phyloP scores from a whole-genome alignment of 2,113 vertebrate species.

The Poecile atricapillus region DNA sequence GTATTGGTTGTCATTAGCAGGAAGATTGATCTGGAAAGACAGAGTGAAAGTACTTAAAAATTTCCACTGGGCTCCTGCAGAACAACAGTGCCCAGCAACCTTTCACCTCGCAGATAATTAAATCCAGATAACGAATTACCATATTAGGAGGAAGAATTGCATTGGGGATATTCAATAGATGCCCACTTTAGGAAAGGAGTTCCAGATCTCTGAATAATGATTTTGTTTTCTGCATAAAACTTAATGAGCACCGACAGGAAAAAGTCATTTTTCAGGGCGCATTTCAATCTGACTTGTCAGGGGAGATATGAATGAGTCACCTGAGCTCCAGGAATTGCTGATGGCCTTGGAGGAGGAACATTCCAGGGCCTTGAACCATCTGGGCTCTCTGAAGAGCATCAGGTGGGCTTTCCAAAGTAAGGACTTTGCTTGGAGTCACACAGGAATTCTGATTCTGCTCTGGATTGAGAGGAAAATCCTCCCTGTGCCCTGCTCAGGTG shows the following conservation, averaged over 20 bases:
- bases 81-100: constrained; percentile 71
- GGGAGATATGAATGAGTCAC: constrained; percentile 14
- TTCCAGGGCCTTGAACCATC: neutral
- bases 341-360: neutral
- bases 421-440: neutral
- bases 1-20: constrained; percentile 85
- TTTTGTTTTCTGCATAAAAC: constrained; percentile 62
- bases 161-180: constrained; percentile 64
- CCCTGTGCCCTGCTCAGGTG: fast-evolving
- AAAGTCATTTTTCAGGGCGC: constrained; percentile 17
- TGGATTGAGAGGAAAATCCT: neutral
- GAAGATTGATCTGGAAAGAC: constrained; percentile 79
- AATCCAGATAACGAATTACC: constrained; percentile 79
- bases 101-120: constrained; percentile 79
- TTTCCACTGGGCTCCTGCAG: constrained; percentile 69
- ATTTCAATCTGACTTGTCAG: neutral
- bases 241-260: constrained; percentile 38
- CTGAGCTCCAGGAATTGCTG: constrained; percentile 6
- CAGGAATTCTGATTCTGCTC: neutral
- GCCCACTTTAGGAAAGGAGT: constrained; percentile 60
- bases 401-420: neutral
- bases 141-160: constrained; percentile 71
- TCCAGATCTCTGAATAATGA: constrained; percentile 65
- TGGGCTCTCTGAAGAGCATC: neutral
- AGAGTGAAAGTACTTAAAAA: constrained; percentile 70